Evolutionary conservation across 1,140 invertebrate species (phyloP), one percentile per base, ranked within the genome.

Genomic region (Lasaia peninsularis): DNA sequence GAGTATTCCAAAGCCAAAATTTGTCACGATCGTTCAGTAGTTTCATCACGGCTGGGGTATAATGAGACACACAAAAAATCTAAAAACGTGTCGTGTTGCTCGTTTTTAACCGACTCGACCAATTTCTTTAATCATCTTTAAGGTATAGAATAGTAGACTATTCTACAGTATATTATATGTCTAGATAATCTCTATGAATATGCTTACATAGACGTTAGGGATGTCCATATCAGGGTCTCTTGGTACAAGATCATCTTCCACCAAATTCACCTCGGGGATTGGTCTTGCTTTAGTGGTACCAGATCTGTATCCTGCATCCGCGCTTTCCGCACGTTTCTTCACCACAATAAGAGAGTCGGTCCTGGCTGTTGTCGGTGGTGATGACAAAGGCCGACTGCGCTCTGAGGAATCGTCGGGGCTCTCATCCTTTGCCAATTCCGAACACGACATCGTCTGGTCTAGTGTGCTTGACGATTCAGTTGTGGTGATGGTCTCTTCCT

Each of bases 221-320:
- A 63, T 84, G 52, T 86, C 83, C 44, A 80, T 71, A 68, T 88
- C 79, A 18, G 83, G 85, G 48, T 88, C 81, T 31, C 67, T 64
- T 0, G 80, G 85, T 0, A 76, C 9, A 2, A 67, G 53, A 7
- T 73, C 59, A 14, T 63, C 49, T 11, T 69, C 74, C 44, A 24
- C n/a, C 2, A 56, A 63, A 0, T 72, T 60, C 40, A 72, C 52
- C 28, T 73, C 72, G 2, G 85, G 81, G 8, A 88, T 86, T 11
- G 85, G 85, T 31, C 83, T 75, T 1, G 76, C 65, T 54, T 73
- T 79, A 8, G 53, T 72, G 0, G 71, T 71, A 8, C 72, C 70
- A 2, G 76, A 70, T n/a, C 71, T 54, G 5, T 65, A 67, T 1
- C 56, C 56, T 5, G 55, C 58, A 11, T 74, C 61, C 1, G 63